Evolutionary conservation across 2,888 invertebrate genomes (phyloP), one percentile per base, ranked within the genome.

Genomic region (Xestia rhomboidea): DNA sequence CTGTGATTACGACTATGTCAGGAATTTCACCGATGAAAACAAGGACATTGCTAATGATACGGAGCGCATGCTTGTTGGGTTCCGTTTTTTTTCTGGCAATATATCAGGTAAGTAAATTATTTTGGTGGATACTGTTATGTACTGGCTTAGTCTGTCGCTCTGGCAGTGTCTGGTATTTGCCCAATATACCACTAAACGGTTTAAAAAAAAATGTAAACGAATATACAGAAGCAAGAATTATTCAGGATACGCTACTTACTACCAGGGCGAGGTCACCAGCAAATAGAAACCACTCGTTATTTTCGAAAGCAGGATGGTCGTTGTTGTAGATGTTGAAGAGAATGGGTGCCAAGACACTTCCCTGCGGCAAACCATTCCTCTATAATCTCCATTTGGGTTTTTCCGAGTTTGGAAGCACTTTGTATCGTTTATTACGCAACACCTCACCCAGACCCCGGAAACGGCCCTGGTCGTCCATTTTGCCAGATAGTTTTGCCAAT

Each of bases 41-140:
- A 67, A 81, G 74, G 46, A 82, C 84, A n/a, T 85, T 87, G 73
- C 84, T 89, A 18, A 74, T 92, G 44, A 76, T 93, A 15, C 90
- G 89, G 75, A 90, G 89, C 24, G 77, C 88, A 24, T 92, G 92
- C 70, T 86, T 94, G 21, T 76, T 89, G 51, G 79, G 81, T 46
- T 93, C 94, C 0, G 82, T 94, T 21, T 87, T 92, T 34, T 81
- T 93, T 44, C 62, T 89, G 15, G 89, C 93, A 27, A 68, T 88
- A 13, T 93, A 91, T 87, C 93, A 93, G 89, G 94, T 93, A 84
- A 90, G 90, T 81, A 5, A 62, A 27, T 34, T 27, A 11, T 21
- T 38, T 41, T 7, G 38, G 63, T 38, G 2, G n/a, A 63, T n/a
- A 38, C 24, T 38, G 38, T 38, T 63, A 63, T 38, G 24, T 24